Conservation (phyloP, 1,140 invertebrate genomes). For the Aphelenchoides fujianensis region DNA sequence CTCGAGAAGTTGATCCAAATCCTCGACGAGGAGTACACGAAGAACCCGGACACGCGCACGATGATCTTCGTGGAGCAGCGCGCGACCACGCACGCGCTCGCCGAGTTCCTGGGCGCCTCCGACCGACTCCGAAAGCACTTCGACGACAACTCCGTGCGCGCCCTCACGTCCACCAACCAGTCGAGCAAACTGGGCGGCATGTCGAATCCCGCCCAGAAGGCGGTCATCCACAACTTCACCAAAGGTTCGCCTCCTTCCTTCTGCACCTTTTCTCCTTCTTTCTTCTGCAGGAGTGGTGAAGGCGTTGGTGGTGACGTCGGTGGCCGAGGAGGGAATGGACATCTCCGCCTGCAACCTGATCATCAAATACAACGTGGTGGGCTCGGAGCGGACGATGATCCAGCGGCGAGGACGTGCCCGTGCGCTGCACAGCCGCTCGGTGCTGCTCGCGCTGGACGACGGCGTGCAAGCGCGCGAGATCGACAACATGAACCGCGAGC, state of each 20-base stretch:
- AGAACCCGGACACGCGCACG: conserved; percentile 40
- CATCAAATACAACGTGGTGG: conserved; percentile 63
- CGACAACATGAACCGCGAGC: conserved; percentile 45
- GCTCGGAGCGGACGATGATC: conserved; percentile 63
- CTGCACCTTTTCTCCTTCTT: conserved; percentile 39
- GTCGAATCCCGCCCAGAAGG: conserved; percentile 25
- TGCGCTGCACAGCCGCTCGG: conserved; percentile 29
- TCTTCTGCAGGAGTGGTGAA: conserved; percentile 66
- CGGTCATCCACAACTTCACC: conserved; percentile 33
- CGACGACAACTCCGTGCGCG: conserved; percentile 22
- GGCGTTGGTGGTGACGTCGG: conserved; percentile 63
- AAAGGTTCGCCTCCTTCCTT: conserved; percentile 14
- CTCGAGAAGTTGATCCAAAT: conserved; percentile 19
- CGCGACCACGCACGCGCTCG: conserved; percentile 19
- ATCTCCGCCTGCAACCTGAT: conserved; percentile 64
- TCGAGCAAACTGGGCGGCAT: conserved; percentile 37
- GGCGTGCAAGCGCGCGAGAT: conserved; percentile 37
- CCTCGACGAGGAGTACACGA: conserved; percentile 31
- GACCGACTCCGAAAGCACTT: not conserved
- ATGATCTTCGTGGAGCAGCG: conserved; percentile 49
- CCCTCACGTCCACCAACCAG: conserved; percentile 36
- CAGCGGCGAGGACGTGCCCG: conserved; percentile 62
- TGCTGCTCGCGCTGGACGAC: conserved; percentile 41
- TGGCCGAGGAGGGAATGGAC: conserved; percentile 65
- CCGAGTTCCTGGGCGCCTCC: conserved; percentile 29